A percentile compares a stretch with the other conserved stretches of the same genome.
These are phyloP conservation scores for Gymnobelideus leadbeateri DNA, from an alignment of 2,113 vertebrate genomes.

Conservation along the genomic window DNA sequence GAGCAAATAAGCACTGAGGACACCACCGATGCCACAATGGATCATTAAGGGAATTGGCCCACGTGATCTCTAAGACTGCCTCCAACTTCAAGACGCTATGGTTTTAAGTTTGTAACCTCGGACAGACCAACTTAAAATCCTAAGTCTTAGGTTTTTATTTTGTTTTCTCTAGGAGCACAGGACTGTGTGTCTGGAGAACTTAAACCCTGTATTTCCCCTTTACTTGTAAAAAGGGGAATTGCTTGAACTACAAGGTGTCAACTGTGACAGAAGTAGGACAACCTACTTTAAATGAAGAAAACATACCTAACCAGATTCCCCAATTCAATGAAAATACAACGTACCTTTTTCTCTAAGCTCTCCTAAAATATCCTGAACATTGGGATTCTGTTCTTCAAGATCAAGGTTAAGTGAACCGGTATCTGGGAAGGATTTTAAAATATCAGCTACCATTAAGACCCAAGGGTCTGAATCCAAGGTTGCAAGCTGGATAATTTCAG, in stretches of 20 bases:
- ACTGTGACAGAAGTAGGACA: neutral
- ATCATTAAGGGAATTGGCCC: neutral
- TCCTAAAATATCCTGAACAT: conserved; percentile 97
- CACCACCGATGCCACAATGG: neutral
- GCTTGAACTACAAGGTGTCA: neutral
- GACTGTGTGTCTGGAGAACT: neutral
- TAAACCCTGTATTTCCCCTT: neutral
- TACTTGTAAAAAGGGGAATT: neutral
- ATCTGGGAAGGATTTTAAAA: conserved; percentile 98
- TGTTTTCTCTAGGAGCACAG: neutral
- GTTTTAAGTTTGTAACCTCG: neutral
- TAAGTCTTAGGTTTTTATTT: neutral
- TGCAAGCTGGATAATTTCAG: conserved; percentile 97
- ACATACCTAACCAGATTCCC: neutral
- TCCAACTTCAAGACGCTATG: neutral
- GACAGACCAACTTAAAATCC: neutral
- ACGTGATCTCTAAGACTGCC: neutral
- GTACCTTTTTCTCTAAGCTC: conserved; percentile 97
- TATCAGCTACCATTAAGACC: conserved; percentile 99
- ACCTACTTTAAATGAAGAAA: neutral
- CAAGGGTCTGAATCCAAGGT: conserved; percentile 98
- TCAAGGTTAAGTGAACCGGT: conserved; percentile 97
- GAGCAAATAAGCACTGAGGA: neutral
- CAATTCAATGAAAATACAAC: neutral
- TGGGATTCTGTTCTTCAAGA: conserved; percentile 98